A percentile compares a stretch with the other conserved stretches of the same genome.
phyloP scores from a whole-genome alignment of 2,797 vertebrate genomes.

The Rhynchotus rufescens region DNA sequence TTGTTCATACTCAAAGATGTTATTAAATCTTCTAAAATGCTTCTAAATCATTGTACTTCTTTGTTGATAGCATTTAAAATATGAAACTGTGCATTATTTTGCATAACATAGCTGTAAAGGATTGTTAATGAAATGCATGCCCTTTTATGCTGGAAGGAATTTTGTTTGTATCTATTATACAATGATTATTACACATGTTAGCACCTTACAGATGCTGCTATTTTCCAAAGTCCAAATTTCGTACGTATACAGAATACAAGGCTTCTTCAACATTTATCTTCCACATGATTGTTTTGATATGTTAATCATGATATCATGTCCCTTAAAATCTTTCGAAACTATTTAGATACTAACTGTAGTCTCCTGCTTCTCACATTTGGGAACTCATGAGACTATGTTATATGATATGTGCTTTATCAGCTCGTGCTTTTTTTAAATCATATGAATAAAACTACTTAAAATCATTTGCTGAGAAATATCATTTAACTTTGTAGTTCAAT shows the following conservation, averaged over 20 bases:
- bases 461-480: neutral
- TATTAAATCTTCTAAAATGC: neutral
- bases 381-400: neutral
- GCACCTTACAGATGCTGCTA: neutral
- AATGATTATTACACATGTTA: neutral
- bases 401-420: neutral
- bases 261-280: neutral
- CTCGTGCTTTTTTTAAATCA: neutral
- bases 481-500: neutral
- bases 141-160: neutral
- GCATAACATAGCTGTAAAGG: neutral
- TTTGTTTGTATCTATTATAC: neutral
- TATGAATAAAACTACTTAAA: neutral
- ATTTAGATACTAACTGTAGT: neutral
- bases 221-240: neutral
- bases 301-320: neutral
- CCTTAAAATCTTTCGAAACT: neutral
- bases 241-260: neutral
- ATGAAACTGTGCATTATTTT: neutral
- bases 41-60: neutral
- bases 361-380: neutral
- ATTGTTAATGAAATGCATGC: neutral
- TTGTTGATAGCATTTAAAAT: neutral
- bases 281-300: neutral
- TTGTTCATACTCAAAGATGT: neutral